phyloP scores from a whole-genome alignment of 2,888 invertebrate genomes.

The Eubasilissa splendida region DNA sequence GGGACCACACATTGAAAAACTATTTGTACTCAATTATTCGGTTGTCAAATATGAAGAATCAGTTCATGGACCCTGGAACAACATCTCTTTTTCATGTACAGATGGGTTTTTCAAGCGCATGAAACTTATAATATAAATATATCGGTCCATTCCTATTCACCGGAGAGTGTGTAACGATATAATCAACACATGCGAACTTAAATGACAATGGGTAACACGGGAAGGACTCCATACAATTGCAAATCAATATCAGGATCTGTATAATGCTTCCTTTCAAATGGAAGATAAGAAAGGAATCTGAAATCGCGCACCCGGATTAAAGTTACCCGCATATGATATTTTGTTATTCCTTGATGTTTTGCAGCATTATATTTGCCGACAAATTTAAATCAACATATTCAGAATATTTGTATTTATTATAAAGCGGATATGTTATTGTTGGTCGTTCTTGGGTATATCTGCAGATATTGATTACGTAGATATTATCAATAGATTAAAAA shows the following conservation, averaged over 20 bases:
- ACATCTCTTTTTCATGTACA: not conserved
- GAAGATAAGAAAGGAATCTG: conserved; percentile 35
- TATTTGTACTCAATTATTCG: conserved; percentile 2
- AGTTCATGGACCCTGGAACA: not conserved
- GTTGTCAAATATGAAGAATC: conserved; percentile 25
- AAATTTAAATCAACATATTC: conserved; percentile 9
- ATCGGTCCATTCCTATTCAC: conserved; percentile 28
- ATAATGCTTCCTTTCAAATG: conserved; percentile 43
- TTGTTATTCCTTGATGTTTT: conserved; percentile 29
- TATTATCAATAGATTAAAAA: no score
- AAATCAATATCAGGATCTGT: conserved; percentile 49
- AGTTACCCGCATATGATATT: conserved; percentile 13
- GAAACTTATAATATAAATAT: conserved; percentile 30
- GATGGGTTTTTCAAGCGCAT: not conserved
- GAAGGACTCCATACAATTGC: conserved; percentile 31
- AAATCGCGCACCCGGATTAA: conserved; percentile 33
- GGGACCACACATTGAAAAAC: conserved; percentile 15
- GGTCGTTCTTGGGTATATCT: no score
- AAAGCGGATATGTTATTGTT: no score
- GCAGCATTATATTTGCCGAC: conserved; percentile 2
- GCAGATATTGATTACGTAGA: no score
- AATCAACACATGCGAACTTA: conserved; percentile 50
- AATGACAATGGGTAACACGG: conserved; percentile 48
- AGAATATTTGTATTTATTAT: not conserved
- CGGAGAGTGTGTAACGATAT: conserved; percentile 13